Base-by-base conservation (phyloP, 1,140 invertebrate species). In the Patella vulgata region DNA sequence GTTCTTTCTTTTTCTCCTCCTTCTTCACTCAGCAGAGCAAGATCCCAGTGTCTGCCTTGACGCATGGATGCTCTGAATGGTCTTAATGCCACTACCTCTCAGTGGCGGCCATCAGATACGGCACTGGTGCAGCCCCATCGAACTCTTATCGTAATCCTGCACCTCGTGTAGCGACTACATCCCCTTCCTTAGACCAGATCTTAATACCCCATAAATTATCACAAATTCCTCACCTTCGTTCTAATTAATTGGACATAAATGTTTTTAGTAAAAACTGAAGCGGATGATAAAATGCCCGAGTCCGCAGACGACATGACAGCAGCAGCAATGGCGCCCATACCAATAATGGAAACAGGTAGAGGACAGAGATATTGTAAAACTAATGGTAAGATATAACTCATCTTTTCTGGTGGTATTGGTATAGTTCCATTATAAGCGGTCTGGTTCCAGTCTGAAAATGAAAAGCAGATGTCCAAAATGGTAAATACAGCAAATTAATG, bases 221-320 rank as follows among this genome's bases (percentile, higher is more conserved):
- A n/a, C n/a, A n/a, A n/a, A n/a, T n/a, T n/a, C n/a, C n/a, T n/a
- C n/a, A 92, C 91, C 82, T 91, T 90, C 85, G 95, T 94, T 66
- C 95, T 86, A 85, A 98, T 95, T 79, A 97, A 95, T 74, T 97
- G 88, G 85, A 94, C 96, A 88, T 97, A 98, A 58, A 99, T 92
- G 83, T 98, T 98, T 80, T 95, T 89, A 48, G 97, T 94, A 83
- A 98, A 99, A 95, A 99, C 98, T 14, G 95, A 97, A 64, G 93
- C 93, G 2, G 96, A 96, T 14, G 95, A 96, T 14, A 99, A 88
- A 27, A 98, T 93, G 60, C 95, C 96, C 33, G 96, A 98, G 83
- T 99, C 97, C 0, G 96, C 95, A 3, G 96, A 98, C 27, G 95
- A 98, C 96, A 98, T 98, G 30, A 98, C 95, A 14, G 96, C 96